Base-by-base conservation (phyloP, 1,140 invertebrate species). In the Rhyacophila brunnea region DNA sequence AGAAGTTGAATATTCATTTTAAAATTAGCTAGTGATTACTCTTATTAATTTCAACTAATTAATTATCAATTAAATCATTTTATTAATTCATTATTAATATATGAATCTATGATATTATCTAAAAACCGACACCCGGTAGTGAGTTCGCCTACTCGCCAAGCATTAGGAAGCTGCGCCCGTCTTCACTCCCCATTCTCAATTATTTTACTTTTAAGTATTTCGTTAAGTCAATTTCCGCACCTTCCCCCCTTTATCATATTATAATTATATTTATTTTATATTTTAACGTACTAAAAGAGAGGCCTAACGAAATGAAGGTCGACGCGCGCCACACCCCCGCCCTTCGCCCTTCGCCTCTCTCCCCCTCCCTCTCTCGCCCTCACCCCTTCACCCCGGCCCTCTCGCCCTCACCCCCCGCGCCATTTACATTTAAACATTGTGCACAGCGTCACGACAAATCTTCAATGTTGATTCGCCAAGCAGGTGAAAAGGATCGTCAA, bases 1-100 rank as follows among this genome's bases (percentile, higher is more conserved):
- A 65, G 63, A 65, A 58, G 54, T 59, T 60, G 52, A 64, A 60
- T 59, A 62, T 54, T 59, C 49, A 52, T 59, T 59, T 58, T 65
- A 54, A 65, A 61, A 58, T 65, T 61, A 64, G 63, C 63, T 65
- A 65, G 63, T 65, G 63, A 65, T 65, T 65, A 65, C 63, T 65
- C 63, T 65, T 65, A 65, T 59, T 59, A 65, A 65, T 57, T 51
- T 59, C 63, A 65, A 65, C 63, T 65, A 65, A 65, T 60, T 65
- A 65, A 52, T 62, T 58, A 63, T 63, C 50, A 63, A 63, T 63
- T 57, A 63, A 63, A 58, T 63, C 55, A 63, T 58, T 58, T 58
- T 63, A 57, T 54, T 58, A 57, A 36, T 60, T 50, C 36, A 48
- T 60, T 55, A 60, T 60, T 54, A 54, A 63, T 64, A 58, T 57